Conservation (phyloP, 2,797 vertebrate genomes). For the Gallinago solitaria region DNA sequence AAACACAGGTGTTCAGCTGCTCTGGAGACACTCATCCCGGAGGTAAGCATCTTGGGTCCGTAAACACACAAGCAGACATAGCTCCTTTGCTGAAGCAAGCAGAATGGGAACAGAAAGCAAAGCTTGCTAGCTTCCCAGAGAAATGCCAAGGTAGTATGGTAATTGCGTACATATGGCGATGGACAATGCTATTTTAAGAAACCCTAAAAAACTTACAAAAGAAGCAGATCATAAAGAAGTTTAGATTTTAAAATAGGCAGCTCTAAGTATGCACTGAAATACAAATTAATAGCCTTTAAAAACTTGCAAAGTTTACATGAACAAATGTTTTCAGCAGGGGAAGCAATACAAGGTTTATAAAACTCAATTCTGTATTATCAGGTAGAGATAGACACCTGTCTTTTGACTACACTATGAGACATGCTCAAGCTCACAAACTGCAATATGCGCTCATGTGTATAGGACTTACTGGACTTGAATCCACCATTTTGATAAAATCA, state of each 20-base stretch:
- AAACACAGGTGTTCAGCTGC: not conserved
- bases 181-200: not conserved
- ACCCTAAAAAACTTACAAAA: not conserved
- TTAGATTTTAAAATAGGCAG: not conserved
- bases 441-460: fast-evolving
- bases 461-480: not conserved
- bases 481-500: not conserved
- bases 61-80: not conserved
- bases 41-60: not conserved
- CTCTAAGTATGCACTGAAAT: not conserved
- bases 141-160: not conserved
- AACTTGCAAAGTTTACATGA: not conserved
- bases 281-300: not conserved
- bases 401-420: not conserved
- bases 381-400: not conserved
- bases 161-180: not conserved
- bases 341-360: not conserved
- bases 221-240: not conserved
- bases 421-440: not conserved
- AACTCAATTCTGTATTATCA: not conserved
- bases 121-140: not conserved
- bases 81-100: constrained; percentile 8
- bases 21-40: not conserved
- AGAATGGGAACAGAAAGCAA: not conserved
- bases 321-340: not conserved